phyloP scores from a whole-genome alignment of 1,140 invertebrate species.

The Zaprionus lachaisei region DNA sequence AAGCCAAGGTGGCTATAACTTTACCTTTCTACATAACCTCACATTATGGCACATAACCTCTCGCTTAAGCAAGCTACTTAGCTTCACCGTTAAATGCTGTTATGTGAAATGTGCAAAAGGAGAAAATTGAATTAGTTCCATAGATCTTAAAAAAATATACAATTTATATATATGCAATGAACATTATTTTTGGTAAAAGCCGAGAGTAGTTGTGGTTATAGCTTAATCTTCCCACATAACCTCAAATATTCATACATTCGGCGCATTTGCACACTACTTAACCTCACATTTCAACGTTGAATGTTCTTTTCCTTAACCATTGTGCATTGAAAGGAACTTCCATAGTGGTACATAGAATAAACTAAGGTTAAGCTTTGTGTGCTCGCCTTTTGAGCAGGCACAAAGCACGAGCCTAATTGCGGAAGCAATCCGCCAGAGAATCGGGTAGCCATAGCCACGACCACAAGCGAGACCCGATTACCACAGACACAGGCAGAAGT shows the following conservation, averaged over 20 bases:
- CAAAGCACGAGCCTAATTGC: conserved; percentile 75
- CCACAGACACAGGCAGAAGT: conserved; percentile 37
- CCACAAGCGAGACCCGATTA: conserved; percentile 5
- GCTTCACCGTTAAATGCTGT: too few species aligned
- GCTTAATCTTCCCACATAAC: background rate
- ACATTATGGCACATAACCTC: too few species aligned
- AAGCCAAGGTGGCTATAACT: too few species aligned
- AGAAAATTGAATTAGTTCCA: too few species aligned
- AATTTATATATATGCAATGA: background rate
- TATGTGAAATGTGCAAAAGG: too few species aligned
- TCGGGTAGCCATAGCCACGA: conserved; percentile 58
- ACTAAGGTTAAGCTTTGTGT: conserved; percentile 21
- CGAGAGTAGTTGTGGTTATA: too few species aligned
- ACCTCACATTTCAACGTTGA: background rate
- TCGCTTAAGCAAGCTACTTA: too few species aligned
- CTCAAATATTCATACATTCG: background rate
- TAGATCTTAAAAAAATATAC: too few species aligned
- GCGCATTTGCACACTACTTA: background rate
- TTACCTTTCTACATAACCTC: background rate
- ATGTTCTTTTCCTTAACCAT: conserved; percentile 13
- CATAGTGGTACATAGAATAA: conserved; percentile 55
- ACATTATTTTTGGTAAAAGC: background rate
- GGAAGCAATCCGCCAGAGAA: conserved; percentile 73
- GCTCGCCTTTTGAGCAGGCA: conserved; percentile 49
- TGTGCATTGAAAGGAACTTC: conserved; percentile 21